A percentile compares a stretch with the other conserved stretches of the same genome.
Conservation (phyloP, 1,140 invertebrate genomes). For the Monochamus saltuarius region DNA sequence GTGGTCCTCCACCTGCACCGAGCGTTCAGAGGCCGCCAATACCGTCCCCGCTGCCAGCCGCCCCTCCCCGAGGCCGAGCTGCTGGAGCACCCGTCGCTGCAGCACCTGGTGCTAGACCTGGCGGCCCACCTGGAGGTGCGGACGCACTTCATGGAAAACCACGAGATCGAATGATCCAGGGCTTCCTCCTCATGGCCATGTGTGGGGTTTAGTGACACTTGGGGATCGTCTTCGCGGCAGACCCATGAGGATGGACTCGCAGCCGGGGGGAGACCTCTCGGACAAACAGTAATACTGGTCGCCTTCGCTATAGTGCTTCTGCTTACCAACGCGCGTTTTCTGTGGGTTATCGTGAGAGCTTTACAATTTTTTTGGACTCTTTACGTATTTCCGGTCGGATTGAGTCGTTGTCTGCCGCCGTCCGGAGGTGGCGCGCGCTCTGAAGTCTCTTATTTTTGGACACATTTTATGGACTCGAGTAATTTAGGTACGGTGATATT, state of each 20-base stretch:
- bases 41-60: conserved; percentile 82
- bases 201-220: conserved; percentile 37
- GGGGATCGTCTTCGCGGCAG: conserved; percentile 27
- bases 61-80: conserved; percentile 84
- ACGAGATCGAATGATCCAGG: conserved; percentile 72
- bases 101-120: conserved; percentile 79
- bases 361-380: conserved; percentile 34
- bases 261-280: conserved; percentile 20
- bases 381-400: conserved; percentile 12
- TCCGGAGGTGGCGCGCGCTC: neutral
- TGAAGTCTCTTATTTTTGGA: conserved; percentile 11
- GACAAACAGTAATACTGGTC: conserved; percentile 19
- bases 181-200: conserved; percentile 46
- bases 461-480: conserved; percentile 5
- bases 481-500: conserved; percentile 8
- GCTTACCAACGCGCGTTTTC: conserved; percentile 28
- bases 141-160: conserved; percentile 70
- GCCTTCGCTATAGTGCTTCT: conserved; percentile 29
- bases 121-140: conserved; percentile 79
- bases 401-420: conserved; percentile 9
- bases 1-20: conserved; percentile 83
- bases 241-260: conserved; percentile 43
- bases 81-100: conserved; percentile 81
- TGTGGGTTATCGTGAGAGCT: conserved; percentile 25
- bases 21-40: conserved; percentile 76